Evolutionary conservation across 2,113 vertebrate genomes (phyloP).

Genomic region (Dasyurus viverrinus): DNA sequence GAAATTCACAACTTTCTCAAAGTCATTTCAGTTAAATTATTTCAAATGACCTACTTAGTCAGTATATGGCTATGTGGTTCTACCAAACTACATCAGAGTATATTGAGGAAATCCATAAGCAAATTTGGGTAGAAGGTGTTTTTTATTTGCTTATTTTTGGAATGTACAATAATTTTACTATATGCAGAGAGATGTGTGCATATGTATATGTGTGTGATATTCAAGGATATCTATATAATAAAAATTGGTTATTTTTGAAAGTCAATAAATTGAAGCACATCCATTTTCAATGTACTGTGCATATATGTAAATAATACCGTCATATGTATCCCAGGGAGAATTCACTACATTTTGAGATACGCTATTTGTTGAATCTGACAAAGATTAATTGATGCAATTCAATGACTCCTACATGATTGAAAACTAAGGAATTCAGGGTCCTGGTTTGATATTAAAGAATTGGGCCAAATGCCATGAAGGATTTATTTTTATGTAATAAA

Average conservation of each 20-base stretch:
- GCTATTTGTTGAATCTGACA: background rate
- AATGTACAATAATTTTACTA: background rate
- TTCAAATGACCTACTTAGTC: background rate
- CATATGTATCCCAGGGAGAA: background rate
- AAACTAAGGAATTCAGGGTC: background rate
- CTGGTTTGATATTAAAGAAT: background rate
- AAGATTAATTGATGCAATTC: background rate
- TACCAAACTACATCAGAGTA: background rate
- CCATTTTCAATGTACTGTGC: background rate
- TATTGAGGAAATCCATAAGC: background rate
- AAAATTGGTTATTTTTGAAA: background rate
- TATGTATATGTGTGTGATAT: background rate
- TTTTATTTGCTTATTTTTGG: too few species aligned
- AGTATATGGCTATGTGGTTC: background rate
- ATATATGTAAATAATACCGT: background rate
- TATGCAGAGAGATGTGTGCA: background rate
- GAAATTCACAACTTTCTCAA: background rate
- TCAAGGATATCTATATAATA: background rate
- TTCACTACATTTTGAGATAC: background rate
- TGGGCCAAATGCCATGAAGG: background rate
- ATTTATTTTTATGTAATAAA: background rate
- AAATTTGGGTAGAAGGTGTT: background rate
- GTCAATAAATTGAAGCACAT: background rate
- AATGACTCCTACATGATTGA: background rate
- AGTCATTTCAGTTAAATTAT: background rate